Base-by-base conservation (phyloP, 2,888 invertebrate genomes). In the Atherix ibis region DNA sequence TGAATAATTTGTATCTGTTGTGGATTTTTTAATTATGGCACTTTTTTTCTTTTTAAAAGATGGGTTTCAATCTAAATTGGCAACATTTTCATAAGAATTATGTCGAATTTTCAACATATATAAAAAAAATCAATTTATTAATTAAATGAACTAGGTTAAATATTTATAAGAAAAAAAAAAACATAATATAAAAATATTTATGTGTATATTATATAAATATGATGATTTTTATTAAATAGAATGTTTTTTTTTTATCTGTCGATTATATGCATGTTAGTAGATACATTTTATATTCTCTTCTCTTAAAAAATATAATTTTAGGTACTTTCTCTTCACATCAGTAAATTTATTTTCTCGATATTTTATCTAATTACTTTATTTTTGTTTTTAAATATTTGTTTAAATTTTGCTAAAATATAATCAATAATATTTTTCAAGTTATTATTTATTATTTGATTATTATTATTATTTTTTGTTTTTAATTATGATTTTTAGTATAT, bases 401-500 rank as follows among this genome's bases (percentile, higher is more conserved):
- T n/a, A n/a, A n/a, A n/a, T n/a, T 44, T 36, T 40, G 29, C 33
- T 35, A 32, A 42, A 38, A 38, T 38, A 35, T 42, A 35, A 34
- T 33, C 34, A 27, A 32, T 30, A 25, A 26, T 38, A 33, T 24
- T 35, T 34, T n/a, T n/a, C n/a, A n/a, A n/a, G n/a, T n/a, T n/a
- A n/a, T n/a, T n/a, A n/a, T n/a, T n/a, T n/a, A n/a, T n/a, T n/a
- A n/a, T n/a, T n/a, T n/a, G n/a, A n/a, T n/a, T n/a, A n/a, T n/a
- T n/a, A n/a, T n/a, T n/a, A n/a, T n/a, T n/a, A n/a, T n/a, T n/a
- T n/a, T n/a, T n/a, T n/a, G n/a, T n/a, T n/a, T n/a, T n/a, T n/a
- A n/a, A n/a, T n/a, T n/a, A n/a, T n/a, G n/a, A n/a, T n/a, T 39
- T 36, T 36, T 40, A 34, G 28, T 19, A 24, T 28, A 40, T 41